Percentiles rank a stretch among this genome's conserved stretches.
Conservation (phyloP, 2,113 vertebrate genomes). For the Hiodon tergisus region DNA sequence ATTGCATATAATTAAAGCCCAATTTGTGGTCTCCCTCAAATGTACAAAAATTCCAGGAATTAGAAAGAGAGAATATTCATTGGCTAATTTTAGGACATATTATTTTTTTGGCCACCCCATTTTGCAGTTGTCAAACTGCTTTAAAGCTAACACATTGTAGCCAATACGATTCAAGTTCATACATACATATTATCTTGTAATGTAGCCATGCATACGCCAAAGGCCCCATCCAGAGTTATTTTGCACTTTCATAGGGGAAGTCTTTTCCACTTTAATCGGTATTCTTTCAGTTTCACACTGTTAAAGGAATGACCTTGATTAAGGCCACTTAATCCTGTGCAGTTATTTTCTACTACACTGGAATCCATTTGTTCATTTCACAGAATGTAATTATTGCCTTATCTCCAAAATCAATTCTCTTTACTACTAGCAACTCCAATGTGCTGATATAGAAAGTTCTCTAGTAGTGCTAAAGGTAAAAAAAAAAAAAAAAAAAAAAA, state of each 20-base stretch:
- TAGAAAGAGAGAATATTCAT: too few species aligned
- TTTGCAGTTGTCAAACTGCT: too few species aligned
- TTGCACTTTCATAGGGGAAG: slow-evolving; percentile 37
- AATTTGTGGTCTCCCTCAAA: too few species aligned
- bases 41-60: too few species aligned
- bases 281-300: slow-evolving; percentile 39
- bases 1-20: too few species aligned
- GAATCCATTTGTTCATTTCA: slow-evolving; percentile 46
- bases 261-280: slow-evolving; percentile 38
- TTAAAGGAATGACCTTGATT: slow-evolving; percentile 40
- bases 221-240: slow-evolving; percentile 32
- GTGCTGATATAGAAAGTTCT: slow-evolving; percentile 24
- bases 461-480: slow-evolving; percentile 5
- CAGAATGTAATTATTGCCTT: slow-evolving; percentile 47
- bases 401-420: slow-evolving; percentile 48
- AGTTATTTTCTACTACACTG: slow-evolving; percentile 33
- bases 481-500: slow-evolving; percentile 3
- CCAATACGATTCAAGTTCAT: too few species aligned
- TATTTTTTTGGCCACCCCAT: too few species aligned
- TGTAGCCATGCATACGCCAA: slow-evolving; percentile 26
- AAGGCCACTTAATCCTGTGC: slow-evolving; percentile 23
- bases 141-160: too few species aligned
- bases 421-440: slow-evolving; percentile 21
- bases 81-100: too few species aligned
- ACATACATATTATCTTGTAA: too few species aligned